Base-by-base conservation (phyloP, 2,888 invertebrate genomes). In the Panopea generosa region DNA sequence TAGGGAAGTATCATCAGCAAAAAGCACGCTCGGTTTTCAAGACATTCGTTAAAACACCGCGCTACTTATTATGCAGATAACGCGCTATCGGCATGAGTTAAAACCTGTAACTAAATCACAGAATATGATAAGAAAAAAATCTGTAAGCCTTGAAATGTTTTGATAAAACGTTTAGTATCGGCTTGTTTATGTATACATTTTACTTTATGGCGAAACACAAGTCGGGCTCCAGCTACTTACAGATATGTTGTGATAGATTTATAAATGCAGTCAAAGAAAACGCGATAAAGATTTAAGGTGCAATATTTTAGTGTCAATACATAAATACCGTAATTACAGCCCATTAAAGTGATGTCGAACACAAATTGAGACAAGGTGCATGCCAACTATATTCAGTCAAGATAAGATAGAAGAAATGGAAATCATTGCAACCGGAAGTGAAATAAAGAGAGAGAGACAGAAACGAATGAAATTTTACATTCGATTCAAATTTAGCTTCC, bases 321-420 rank as follows among this genome's bases (percentile, higher is more conserved):
- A 72, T 77, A 77, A 77, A 77, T 61, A 77, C 20, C 69, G 69
- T 77, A 77, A 77, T 77, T 77, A 77, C 69, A 22, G 16, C 77
- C 72, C 77, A 69, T 77, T 77, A 77, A 77, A 77, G 65, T 60
- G 72, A 72, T 77, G 77, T 77, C 66, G 47, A 60, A 77, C 77
- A 77, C 69, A 77, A 73, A 65, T 65, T 69, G 60, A 63, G 63
- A 77, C 77, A 77, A 62, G 68, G 6, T 20, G 59, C 57, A 40
- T 57, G 71, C 63, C 60, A 62, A 65, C 33, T 60, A 57, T 72
- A 72, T 45, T 4, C 68, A 55, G 60, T 29, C 20, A 2, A 52
- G 75, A 75, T 75, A 61, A 70, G 75, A 76, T 70, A 66, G 45
- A 22, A 40, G 7, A 45, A 6, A 45, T 45, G 16, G 20, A 45